Conservation (phyloP, 2,888 invertebrate genomes). For the Cosmorhoe ocellata region DNA sequence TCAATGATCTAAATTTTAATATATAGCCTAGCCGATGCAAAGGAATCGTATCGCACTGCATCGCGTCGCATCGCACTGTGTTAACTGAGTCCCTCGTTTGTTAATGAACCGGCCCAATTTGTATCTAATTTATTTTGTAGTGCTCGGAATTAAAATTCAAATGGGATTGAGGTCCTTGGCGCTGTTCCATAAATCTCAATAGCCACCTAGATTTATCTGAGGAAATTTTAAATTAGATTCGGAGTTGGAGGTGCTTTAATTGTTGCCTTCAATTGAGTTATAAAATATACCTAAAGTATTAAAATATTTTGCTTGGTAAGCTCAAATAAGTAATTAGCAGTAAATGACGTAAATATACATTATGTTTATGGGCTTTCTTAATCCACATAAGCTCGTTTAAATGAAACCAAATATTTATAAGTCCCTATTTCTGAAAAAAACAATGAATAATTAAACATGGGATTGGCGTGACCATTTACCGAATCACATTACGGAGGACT, state of each 20-base stretch:
- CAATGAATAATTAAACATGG: too few relatives aligned
- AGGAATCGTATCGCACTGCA: neutral
- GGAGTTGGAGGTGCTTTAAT: slow-evolving; percentile 17
- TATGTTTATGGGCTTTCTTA: too few relatives aligned
- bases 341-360: too few relatives aligned
- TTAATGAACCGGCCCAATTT: slow-evolving; percentile 44
- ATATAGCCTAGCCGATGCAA: neutral
- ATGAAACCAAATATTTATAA: too few relatives aligned
- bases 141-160: slow-evolving; percentile 43
- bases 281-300: slow-evolving; percentile 9
- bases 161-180: slow-evolving; percentile 40
- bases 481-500: too few relatives aligned
- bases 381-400: too few relatives aligned
- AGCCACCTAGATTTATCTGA: slow-evolving; percentile 35
- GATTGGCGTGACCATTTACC: too few relatives aligned
- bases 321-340: too few relatives aligned
- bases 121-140: slow-evolving; percentile 49
- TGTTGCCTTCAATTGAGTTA: slow-evolving; percentile 16
- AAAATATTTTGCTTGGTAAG: too few relatives aligned
- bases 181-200: slow-evolving; percentile 38
- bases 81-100: slow-evolving; percentile 32
- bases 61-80: neutral
- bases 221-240: slow-evolving; percentile 21
- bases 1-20: too few relatives aligned
- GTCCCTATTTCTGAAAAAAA: too few relatives aligned